Percentiles rank a stretch among this genome's conserved stretches.
phyloP scores from a whole-genome alignment of 2,888 invertebrate species.

The Lithophane semibrunnea region DNA sequence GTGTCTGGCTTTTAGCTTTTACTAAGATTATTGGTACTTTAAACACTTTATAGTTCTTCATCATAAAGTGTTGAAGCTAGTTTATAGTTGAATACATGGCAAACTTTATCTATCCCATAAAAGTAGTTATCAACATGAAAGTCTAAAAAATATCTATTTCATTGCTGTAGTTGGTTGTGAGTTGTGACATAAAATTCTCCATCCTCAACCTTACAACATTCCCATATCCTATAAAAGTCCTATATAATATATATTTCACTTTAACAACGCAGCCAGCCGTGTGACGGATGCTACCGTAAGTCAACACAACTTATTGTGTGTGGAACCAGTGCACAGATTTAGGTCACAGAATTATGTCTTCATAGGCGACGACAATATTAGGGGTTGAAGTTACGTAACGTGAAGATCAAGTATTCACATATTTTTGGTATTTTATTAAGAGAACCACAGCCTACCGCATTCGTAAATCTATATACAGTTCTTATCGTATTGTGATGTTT shows the following conservation, averaged over 20 bases:
- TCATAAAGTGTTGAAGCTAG: background rate
- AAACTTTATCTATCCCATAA: background rate
- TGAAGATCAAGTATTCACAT: slow-evolving; percentile 12
- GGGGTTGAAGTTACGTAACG: slow-evolving; percentile 24
- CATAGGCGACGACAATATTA: slow-evolving; percentile 29
- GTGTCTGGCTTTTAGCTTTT: background rate
- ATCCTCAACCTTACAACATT: background rate
- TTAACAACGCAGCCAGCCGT: slow-evolving; percentile 24
- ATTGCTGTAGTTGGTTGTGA: background rate
- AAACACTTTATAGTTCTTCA: too few relatives aligned
- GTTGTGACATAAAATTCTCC: slow-evolving; percentile 8
- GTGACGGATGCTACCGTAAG: slow-evolving; percentile 43
- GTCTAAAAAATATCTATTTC: background rate
- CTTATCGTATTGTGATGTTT: background rate
- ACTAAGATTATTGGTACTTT: background rate
- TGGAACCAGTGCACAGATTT: slow-evolving; percentile 36
- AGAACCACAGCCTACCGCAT: background rate
- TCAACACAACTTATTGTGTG: slow-evolving; percentile 39
- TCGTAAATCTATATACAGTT: background rate
- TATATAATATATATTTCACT: slow-evolving; percentile 12
- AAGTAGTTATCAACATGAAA: background rate
- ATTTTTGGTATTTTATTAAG: slow-evolving; percentile 32
- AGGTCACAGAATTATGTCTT: slow-evolving; percentile 48
- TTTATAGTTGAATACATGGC: background rate
- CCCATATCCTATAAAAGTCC: background rate